Evolutionary conservation across 2,797 vertebrate genomes (phyloP).

Genomic region (Petrocephalus schoutedeni): DNA sequence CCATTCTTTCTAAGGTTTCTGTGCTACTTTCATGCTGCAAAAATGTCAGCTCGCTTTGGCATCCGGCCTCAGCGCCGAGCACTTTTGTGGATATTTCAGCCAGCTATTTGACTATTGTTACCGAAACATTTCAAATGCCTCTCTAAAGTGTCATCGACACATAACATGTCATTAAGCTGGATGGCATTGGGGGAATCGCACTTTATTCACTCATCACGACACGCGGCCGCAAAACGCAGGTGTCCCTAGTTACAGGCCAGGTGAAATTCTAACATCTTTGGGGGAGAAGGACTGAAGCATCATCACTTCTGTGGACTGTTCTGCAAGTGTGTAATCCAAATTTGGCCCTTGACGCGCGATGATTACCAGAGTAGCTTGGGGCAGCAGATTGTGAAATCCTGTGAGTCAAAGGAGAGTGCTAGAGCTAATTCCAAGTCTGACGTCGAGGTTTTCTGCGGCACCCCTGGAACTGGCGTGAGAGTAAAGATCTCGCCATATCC

Average conservation of each 20-base stretch:
- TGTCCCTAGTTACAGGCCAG: not conserved
- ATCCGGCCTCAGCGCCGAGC: not conserved
- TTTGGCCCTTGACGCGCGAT: constrained; percentile 12
- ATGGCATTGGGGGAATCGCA: not conserved
- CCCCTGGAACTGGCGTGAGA: not conserved
- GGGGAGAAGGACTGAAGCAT: not conserved
- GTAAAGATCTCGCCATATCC: not conserved
- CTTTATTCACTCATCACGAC: not conserved
- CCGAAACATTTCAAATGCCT: not conserved
- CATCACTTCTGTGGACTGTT: not conserved
- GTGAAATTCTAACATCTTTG: not conserved
- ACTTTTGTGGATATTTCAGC: not conserved
- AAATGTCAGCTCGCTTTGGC: constrained; percentile 7
- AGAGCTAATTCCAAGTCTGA: not conserved
- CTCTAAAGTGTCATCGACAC: not conserved
- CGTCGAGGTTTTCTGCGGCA: not conserved
- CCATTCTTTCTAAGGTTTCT: not conserved
- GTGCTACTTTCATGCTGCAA: not conserved
- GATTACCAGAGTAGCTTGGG: constrained; percentile 5
- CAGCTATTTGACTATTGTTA: not conserved
- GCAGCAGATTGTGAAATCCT: constrained; percentile 12
- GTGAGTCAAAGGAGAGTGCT: constrained; percentile 7
- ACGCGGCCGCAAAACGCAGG: not conserved
- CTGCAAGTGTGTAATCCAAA: not conserved
- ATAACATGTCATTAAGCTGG: not conserved